phyloP scores from a whole-genome alignment of 2,113 vertebrate species.

The Solenodon paradoxus region DNA sequence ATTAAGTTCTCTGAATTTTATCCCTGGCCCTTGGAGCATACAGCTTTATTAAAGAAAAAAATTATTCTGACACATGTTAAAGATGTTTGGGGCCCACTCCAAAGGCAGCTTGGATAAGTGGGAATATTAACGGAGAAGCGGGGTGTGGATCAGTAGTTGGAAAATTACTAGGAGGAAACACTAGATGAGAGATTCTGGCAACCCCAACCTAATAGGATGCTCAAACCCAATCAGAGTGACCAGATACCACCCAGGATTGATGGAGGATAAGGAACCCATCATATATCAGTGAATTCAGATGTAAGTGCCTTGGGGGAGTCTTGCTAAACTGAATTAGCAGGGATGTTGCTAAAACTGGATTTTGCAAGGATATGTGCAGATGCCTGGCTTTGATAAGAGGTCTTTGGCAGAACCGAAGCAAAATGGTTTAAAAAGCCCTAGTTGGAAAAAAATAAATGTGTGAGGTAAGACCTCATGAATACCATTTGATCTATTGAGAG shows the following conservation, averaged over 20 bases:
- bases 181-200: not conserved
- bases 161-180: not conserved
- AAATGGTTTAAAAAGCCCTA: too few species aligned
- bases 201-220: not conserved
- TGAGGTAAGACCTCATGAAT: not conserved
- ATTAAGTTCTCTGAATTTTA: not conserved
- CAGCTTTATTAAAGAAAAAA: not conserved
- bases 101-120: not conserved
- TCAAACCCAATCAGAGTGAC: not conserved
- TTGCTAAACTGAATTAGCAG: not conserved
- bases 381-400: not conserved
- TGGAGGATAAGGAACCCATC: not conserved
- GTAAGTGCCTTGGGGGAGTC: not conserved
- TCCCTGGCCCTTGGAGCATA: not conserved
- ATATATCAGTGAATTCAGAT: not conserved
- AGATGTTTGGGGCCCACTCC: not conserved
- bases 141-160: not conserved
- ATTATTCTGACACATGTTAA: not conserved
- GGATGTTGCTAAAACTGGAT: not conserved
- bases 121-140: not conserved
- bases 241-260: not conserved
- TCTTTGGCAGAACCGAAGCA: constrained; percentile 13
- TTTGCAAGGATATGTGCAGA: not conserved
- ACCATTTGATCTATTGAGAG: not conserved
- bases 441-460: not conserved